These are phyloP conservation scores for Brachionichthys hirsutus DNA, from an alignment of 2,113 vertebrate species.

Conservation along the genomic window DNA sequence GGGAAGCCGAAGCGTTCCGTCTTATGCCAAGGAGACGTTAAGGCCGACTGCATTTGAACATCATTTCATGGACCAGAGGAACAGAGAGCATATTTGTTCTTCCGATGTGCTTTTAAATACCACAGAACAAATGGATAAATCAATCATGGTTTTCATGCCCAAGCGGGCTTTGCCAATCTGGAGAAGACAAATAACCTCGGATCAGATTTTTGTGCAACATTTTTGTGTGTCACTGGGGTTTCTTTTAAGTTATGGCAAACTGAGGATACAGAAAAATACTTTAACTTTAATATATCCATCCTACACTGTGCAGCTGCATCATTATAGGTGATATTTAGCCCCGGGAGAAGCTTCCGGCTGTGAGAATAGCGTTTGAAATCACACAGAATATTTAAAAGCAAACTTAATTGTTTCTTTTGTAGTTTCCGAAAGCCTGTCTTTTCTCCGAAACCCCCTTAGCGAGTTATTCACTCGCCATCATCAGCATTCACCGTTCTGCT, in stretches of 20 bases:
- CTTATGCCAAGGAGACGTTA: slow-evolving; percentile 26
- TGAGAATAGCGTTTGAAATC: slow-evolving; percentile 40
- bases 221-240: slow-evolving; percentile 2
- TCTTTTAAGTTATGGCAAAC: slow-evolving; percentile 17
- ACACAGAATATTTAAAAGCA: slow-evolving; percentile 53
- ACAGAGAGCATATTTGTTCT: slow-evolving; percentile 26
- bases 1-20: slow-evolving; percentile 40
- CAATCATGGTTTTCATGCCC: slow-evolving; percentile 48
- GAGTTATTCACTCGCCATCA: slow-evolving; percentile 10
- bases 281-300: slow-evolving; percentile 25
- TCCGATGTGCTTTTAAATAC: slow-evolving; percentile 53
- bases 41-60: slow-evolving; percentile 34
- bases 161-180: slow-evolving; percentile 38
- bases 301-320: slow-evolving; percentile 27
- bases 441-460: slow-evolving; percentile 12
- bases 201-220: slow-evolving; percentile 20
- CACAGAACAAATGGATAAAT: slow-evolving; percentile 52
- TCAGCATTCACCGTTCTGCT: slow-evolving; percentile 29
- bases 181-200: slow-evolving; percentile 45
- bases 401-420: slow-evolving; percentile 31
- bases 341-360: slow-evolving; percentile 44
- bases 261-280: slow-evolving; percentile 21
- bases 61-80: slow-evolving; percentile 45
- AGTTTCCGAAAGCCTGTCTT: slow-evolving; percentile 12
- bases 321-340: slow-evolving; percentile 45